A percentile compares a stretch with the other conserved stretches of the same genome.
Evolutionary conservation across 1,140 invertebrate genomes (phyloP).

Genomic region (Drosophila suzukii): DNA sequence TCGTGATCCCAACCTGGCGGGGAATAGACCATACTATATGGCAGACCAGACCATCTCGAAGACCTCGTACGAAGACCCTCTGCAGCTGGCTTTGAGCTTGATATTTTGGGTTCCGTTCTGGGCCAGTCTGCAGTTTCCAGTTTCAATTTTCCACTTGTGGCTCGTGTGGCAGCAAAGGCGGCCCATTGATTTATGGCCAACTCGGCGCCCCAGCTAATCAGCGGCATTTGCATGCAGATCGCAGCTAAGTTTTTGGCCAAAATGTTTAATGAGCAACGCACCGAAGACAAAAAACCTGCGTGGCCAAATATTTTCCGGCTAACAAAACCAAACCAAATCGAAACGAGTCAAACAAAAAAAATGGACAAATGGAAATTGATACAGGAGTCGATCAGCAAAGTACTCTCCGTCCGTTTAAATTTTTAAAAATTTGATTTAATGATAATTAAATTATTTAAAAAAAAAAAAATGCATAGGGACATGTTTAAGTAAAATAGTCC

Average conservation of each 20-base stretch:
- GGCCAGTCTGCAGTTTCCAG: constrained; percentile 12
- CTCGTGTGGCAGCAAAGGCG: constrained; percentile 29
- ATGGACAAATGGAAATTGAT: background rate
- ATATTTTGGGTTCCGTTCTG: background rate
- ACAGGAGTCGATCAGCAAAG: background rate
- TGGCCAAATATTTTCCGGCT: constrained; percentile 73
- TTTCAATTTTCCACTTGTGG: constrained; percentile 10
- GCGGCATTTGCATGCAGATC: constrained; percentile 72
- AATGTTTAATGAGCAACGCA: constrained; percentile 61
- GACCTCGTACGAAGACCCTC: background rate
- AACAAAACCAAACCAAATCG: constrained; percentile 36
- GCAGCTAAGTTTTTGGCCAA: constrained; percentile 57
- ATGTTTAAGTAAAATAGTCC: too few species aligned
- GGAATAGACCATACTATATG: constrained; percentile 12
- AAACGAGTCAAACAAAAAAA: constrained; percentile 18
- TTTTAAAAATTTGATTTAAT: background rate
- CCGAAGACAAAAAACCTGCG: constrained; percentile 50
- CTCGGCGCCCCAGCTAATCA: constrained; percentile 62
- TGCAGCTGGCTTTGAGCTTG: background rate
- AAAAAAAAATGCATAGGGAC: too few species aligned
- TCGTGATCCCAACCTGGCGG: constrained; percentile 22
- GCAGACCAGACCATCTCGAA: background rate
- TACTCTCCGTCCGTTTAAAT: background rate
- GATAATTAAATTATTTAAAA: too few species aligned
- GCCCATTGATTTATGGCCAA: constrained; percentile 70